A percentile compares a stretch with the other conserved stretches of the same genome.
Evolutionary conservation across 2,113 vertebrate species (phyloP).

Genomic region (Grammomys dolichurus): DNA sequence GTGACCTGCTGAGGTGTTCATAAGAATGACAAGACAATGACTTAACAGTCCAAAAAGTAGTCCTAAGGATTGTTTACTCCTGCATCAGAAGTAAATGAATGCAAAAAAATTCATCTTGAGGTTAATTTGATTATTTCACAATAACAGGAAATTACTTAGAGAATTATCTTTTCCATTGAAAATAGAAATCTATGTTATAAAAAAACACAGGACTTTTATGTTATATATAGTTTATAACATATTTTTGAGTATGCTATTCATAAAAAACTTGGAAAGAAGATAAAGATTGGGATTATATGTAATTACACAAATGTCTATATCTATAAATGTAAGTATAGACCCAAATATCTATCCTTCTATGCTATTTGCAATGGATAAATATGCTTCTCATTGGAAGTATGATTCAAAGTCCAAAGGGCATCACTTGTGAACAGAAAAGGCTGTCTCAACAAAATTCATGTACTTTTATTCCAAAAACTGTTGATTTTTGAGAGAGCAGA

Average conservation of each 20-base stretch:
- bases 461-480: neutral
- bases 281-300: slow-evolving; percentile 12
- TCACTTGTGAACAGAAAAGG: neutral
- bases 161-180: slow-evolving; percentile 14
- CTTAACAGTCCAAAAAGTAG: neutral
- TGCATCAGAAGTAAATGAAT: neutral
- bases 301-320: slow-evolving; percentile 25
- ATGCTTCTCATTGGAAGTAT: slow-evolving; percentile 22
- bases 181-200: slow-evolving; percentile 39
- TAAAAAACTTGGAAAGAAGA: slow-evolving; percentile 24
- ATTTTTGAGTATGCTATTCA: slow-evolving; percentile 13
- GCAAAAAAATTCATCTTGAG: neutral
- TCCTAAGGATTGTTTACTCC: neutral
- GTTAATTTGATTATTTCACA: slow-evolving; percentile 55
- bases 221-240: neutral
- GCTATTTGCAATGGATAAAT: slow-evolving; percentile 21
- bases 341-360: neutral
- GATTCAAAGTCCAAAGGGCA: slow-evolving; percentile 17
- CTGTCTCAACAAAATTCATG: neutral
- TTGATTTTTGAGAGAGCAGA: slow-evolving; percentile 3
- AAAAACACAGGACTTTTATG: slow-evolving; percentile 4
- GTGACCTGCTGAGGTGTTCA: slow-evolving; percentile 5
- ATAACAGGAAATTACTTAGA: slow-evolving; percentile 25
- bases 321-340: slow-evolving; percentile 7
- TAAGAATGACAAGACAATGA: neutral